Base-by-base conservation (phyloP, 2,113 vertebrate genomes). In the Bucco capensis region DNA sequence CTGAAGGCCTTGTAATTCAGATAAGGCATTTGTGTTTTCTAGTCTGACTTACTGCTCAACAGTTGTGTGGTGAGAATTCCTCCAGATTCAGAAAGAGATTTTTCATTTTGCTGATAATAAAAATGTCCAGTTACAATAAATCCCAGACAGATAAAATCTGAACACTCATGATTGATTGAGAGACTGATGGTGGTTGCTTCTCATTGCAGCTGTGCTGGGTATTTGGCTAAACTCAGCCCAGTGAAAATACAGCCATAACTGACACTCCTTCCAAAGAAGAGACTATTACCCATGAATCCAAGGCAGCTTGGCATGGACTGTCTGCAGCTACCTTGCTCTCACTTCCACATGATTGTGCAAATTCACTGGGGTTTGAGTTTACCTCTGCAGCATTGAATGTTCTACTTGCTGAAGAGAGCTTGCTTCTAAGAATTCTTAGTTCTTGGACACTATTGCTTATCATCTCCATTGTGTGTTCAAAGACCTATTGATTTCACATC, bases 371-470 rank as follows among this genome's bases (percentile, higher is more conserved):
- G n/a, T n/a, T n/a, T n/a, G n/a, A n/a, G n/a, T n/a, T n/a, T n/a
- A n/a, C n/a, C n/a, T n/a, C n/a, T n/a, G n/a, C n/a, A 42, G 2
- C 0, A 2, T 16, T 67, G 51, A 64, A 30, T 16, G 19, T 66
- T 89, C n/a, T 83, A 30, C 54, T 83, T 61, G n/a, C 49, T 18
- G 14, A 37, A 50, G 44, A 38, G 24, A 56, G 15, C 24, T 86
- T 57, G 10, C 27, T 72, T 47, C 35, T 51, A 51, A 37, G 60
- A 90, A 33, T 56, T 71, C 40, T 18, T 23, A 13, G 40, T 57
- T 79, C 33, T 58, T 44, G 21, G 49, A 2, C 24, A 44, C 17
- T 25, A 3, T 35, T 79, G 31, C 18, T 42, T 47, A 28, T 37
- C 28, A 23, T 24, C 8, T 60, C 6, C 15, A 2, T 38, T 70